A percentile compares a stretch with the other conserved stretches of the same genome.
Conservation (phyloP, 2,888 invertebrate genomes). For the Caenorhabditis parvicauda region DNA sequence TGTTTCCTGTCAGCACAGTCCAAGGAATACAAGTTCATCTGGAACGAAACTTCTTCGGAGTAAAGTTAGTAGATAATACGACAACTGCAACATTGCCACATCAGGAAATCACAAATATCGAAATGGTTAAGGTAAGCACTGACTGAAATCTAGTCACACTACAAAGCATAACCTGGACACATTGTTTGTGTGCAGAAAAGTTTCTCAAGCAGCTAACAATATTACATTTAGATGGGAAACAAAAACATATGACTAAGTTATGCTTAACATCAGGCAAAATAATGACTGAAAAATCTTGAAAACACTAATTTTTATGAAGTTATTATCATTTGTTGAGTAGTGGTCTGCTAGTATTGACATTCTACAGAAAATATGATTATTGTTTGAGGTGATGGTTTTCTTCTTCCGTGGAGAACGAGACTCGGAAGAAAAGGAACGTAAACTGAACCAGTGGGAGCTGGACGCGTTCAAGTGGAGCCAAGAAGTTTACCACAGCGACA, state of each 20-base stretch:
- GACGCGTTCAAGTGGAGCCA: constrained; percentile 48
- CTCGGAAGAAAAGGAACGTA: constrained; percentile 34
- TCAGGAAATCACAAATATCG: constrained; percentile 53
- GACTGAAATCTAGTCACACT: too few species aligned
- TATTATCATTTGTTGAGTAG: too few species aligned
- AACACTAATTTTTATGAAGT: too few species aligned
- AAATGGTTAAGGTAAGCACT: constrained; percentile 53
- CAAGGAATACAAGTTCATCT: constrained; percentile 55
- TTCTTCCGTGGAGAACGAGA: constrained; percentile 59
- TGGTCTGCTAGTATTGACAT: too few species aligned
- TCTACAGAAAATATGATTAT: too few species aligned
- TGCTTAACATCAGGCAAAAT: too few species aligned
- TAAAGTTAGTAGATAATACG: constrained; percentile 26
- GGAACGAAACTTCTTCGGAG: constrained; percentile 52
- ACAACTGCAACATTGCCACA: constrained; percentile 19
- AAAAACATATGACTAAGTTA: too few species aligned
- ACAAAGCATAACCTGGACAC: too few species aligned
- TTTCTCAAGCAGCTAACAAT: too few species aligned
- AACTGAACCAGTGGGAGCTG: constrained; percentile 55
- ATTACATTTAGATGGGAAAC: too few species aligned
- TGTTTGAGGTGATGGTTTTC: constrained; percentile 50
- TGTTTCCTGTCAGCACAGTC: background rate
- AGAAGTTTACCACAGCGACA: constrained; percentile 35
- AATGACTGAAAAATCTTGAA: too few species aligned
- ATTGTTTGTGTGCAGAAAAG: too few species aligned